These are phyloP conservation scores for Coelopa frigida DNA, from an alignment of 1,140 invertebrate species.

Conservation along the genomic window DNA sequence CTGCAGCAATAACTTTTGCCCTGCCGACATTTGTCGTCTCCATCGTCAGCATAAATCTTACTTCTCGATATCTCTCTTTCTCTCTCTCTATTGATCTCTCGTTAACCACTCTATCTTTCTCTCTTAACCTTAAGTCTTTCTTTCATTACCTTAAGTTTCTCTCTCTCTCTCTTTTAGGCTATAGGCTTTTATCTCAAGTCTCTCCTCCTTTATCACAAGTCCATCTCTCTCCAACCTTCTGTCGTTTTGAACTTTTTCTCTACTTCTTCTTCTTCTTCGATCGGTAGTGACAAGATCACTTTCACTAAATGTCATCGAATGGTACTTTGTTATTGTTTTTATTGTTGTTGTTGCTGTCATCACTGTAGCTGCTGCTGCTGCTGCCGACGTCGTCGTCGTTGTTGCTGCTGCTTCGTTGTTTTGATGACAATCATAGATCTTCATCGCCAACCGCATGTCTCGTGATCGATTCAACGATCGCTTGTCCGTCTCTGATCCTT, in stretches of 20 bases:
- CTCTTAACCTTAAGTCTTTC: neutral
- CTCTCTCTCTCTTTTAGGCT: neutral
- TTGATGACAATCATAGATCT: constrained; percentile 43
- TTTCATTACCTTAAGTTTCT: neutral
- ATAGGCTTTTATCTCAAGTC: neutral
- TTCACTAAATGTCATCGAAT: constrained; percentile 39
- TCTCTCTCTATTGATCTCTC: neutral
- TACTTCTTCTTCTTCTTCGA: neutral
- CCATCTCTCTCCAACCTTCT: neutral
- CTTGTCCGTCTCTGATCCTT: too few relatives aligned
- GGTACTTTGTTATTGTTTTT: constrained; percentile 1
- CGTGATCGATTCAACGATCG: too few relatives aligned
- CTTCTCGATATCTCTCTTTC: neutral
- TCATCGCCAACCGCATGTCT: constrained; percentile 30
- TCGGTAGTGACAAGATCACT: constrained; percentile 30
- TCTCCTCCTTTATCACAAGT: neutral
- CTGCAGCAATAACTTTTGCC: too few relatives aligned
- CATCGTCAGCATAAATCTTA: too few relatives aligned
- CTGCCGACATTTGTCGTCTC: too few relatives aligned
- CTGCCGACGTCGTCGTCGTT: constrained; percentile 11
- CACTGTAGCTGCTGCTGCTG: constrained; percentile 11
- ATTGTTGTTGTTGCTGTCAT: constrained; percentile 11
- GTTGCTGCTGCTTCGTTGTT: constrained; percentile 12
- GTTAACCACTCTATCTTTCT: neutral
- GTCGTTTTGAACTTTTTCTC: constrained; percentile 2